Percentiles rank a stretch among this genome's conserved stretches.
phyloP scores from a whole-genome alignment of 1,140 invertebrate genomes.

The Aricia agestis region DNA sequence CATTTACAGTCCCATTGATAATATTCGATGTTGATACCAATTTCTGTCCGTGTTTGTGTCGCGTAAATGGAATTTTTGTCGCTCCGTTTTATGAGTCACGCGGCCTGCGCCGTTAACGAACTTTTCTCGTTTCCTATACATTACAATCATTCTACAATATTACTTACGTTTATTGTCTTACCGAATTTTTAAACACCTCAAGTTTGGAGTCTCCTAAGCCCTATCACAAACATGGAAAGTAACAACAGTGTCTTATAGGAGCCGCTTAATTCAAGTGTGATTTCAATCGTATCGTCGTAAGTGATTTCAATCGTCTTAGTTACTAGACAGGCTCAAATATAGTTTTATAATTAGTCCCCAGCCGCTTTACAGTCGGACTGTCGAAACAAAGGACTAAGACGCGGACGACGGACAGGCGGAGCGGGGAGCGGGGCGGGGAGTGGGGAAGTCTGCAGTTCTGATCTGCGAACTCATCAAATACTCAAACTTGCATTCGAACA shows the following conservation, averaged over 20 bases:
- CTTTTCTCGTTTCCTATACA: neutral
- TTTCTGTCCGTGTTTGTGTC: conserved; percentile 17
- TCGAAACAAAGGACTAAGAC: neutral
- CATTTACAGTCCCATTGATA: conserved; percentile 25
- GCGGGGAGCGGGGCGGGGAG: neutral
- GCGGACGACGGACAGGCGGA: neutral
- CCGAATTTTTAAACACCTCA: too few relatives aligned
- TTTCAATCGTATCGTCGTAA: too few relatives aligned
- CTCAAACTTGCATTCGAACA: conserved; percentile 21
- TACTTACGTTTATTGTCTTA: neutral
- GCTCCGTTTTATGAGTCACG: neutral
- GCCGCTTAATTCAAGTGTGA: too few relatives aligned
- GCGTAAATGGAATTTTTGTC: conserved; percentile 3
- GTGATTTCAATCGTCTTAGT: too few relatives aligned
- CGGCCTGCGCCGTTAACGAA: neutral
- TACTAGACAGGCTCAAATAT: neutral
- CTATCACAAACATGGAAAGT: too few relatives aligned
- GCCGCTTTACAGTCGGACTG: neutral
- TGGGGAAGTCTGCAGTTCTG: neutral
- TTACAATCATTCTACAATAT: neutral
- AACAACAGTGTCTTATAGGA: too few relatives aligned
- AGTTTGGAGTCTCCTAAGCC: too few relatives aligned
- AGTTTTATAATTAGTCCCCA: neutral
- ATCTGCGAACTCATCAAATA: conserved; percentile 17
- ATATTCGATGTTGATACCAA: conserved; percentile 17